Evolutionary conservation across 2,113 vertebrate species (phyloP), one percentile per base, ranked within the genome.

Genomic region (Dascyllus trimaculatus): DNA sequence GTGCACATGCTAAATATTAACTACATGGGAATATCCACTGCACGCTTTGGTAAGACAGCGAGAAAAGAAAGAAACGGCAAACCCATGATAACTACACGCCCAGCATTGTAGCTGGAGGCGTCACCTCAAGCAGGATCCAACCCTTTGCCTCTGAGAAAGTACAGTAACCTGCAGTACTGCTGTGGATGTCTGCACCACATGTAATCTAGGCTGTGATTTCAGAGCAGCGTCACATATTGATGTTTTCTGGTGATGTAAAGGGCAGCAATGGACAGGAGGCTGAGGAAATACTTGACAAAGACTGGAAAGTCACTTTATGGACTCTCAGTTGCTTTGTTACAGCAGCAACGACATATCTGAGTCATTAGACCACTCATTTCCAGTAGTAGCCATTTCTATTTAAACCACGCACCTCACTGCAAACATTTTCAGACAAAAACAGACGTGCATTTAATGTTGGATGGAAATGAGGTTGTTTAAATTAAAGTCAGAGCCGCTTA

Each of bases 1-100:
- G 43, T n/a, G 13, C 52, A 73, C 45, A 56, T 56, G 19, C 58
- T 61, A 60, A 29, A 45, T 14, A 29, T 70, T 21, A 73, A 22
- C n/a, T 45, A 6, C 11, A 75, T 24, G 14, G 38, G 22, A 35
- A 22, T n/a, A 51, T 29, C 29, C 6, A 43, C 4, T 43, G 15
- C n/a, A 32, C 2, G 46, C 8, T 24, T 45, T n/a, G 19, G 3
- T 22, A 17, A 58, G 29, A 35, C 6, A 11, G 15, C 35, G 2
- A 35, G 11, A 64, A 60, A 78, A 52, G 38, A 51, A 11, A 61
- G 19, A 60, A 15, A 65, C 14, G 35, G 40, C 13, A 43, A 48
- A 73, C 15, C 4, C 29, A 54, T 19, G 21, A 62, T 57, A 59
- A 76, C 62, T 29, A 58, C 6, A 63, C 17, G 11, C 10, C 2